Percentiles rank a stretch among this genome's conserved stretches.
Evolutionary conservation across 1,140 invertebrate genomes (phyloP).

Genomic region (Aphelenchoides fujianensis): DNA sequence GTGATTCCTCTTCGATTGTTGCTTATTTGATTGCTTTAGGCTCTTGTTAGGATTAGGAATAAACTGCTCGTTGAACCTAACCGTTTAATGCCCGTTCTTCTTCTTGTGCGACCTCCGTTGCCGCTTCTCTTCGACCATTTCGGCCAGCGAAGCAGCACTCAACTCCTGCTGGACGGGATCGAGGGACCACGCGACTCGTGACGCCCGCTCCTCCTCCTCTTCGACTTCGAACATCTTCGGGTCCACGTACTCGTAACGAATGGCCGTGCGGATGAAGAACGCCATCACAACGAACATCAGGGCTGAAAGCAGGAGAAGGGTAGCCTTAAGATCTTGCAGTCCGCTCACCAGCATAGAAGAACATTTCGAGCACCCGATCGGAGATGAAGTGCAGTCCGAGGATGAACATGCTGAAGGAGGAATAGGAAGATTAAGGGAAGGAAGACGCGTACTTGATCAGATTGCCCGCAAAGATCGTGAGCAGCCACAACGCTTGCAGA

Average conservation of each 20-base stretch:
- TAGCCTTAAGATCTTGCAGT: too few species aligned
- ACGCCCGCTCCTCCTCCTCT: not conserved
- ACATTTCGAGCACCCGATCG: conserved; percentile 57
- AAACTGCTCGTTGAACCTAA: not conserved
- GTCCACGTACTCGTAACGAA: conserved; percentile 43
- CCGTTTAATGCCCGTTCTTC: not conserved
- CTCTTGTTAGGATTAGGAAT: not conserved
- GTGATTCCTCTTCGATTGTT: not conserved
- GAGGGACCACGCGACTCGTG: not conserved
- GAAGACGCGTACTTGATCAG: too few species aligned
- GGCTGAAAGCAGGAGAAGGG: not conserved
- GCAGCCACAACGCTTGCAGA: conserved; percentile 80
- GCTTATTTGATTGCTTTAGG: not conserved
- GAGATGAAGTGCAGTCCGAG: conserved; percentile 45
- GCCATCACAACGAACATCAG: conserved; percentile 13
- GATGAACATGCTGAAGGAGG: conserved; percentile 81
- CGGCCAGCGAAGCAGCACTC: not conserved
- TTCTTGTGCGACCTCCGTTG: not conserved
- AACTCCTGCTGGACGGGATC: not conserved
- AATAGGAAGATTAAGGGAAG: too few species aligned
- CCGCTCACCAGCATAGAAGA: conserved; percentile 58
- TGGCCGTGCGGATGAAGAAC: conserved; percentile 46
- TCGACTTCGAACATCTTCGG: conserved; percentile 21
- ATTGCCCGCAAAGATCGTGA: conserved; percentile 86
- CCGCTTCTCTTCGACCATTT: not conserved